These are phyloP conservation scores for Macropus fuliginosus DNA, from an alignment of 2,797 vertebrate species.

Conservation along the genomic window DNA sequence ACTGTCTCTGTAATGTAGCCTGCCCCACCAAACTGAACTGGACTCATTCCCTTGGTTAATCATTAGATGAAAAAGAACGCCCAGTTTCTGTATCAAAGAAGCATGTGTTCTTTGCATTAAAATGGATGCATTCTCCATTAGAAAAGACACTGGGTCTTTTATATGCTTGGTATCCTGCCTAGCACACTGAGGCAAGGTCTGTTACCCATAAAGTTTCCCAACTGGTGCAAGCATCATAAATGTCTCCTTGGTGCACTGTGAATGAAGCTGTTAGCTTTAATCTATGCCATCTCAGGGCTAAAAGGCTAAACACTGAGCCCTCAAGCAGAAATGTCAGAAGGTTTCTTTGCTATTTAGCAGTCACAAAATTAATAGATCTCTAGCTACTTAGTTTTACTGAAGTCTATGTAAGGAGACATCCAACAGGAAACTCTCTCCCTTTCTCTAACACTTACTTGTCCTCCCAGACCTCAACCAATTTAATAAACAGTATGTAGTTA, in stretches of 20 bases:
- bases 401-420: background rate
- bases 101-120: constrained; percentile 37
- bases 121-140: constrained; percentile 67
- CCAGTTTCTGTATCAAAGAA: constrained; percentile 75
- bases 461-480: constrained; percentile 30
- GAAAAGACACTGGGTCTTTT: constrained; percentile 9
- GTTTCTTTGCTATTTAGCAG: background rate
- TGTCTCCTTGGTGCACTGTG: background rate
- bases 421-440: background rate
- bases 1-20: constrained; percentile 74
- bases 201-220: background rate
- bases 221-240: background rate
- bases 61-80: constrained; percentile 73
- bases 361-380: background rate
- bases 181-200: background rate
- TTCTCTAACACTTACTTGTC: background rate
- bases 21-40: constrained; percentile 64
- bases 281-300: background rate
- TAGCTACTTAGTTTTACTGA: background rate
- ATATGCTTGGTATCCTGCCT: constrained; percentile 6
- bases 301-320: constrained; percentile 9
- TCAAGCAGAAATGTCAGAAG: background rate
- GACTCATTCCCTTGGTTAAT: constrained; percentile 74
- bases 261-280: constrained; percentile 2
- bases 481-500: constrained; percentile 22